Percentiles rank a stretch among this genome's conserved stretches.
These are phyloP conservation scores for Ursus arctos DNA, from an alignment of 2,113 vertebrate species.

Conservation along the genomic window DNA sequence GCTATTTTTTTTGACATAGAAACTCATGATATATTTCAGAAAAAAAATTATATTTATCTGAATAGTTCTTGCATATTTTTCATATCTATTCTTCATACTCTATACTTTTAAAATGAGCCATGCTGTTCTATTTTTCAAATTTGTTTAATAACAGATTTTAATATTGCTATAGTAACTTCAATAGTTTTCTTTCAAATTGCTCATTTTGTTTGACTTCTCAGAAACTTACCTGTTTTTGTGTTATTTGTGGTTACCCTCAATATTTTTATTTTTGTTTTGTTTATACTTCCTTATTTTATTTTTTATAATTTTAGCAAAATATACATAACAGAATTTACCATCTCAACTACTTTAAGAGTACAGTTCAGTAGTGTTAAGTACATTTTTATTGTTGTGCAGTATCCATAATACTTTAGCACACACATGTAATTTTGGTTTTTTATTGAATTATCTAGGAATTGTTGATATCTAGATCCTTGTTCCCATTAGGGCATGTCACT, in stretches of 20 bases:
- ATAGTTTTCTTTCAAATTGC: neutral
- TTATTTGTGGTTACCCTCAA: neutral
- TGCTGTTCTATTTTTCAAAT: too few species aligned
- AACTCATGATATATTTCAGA: too few species aligned
- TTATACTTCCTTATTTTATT: neutral
- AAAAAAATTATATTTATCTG: too few species aligned
- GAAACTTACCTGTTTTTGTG: neutral
- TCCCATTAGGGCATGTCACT: neutral
- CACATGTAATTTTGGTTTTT: neutral
- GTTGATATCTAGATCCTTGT: neutral
- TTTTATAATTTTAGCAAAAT: neutral
- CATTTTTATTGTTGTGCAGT: neutral
- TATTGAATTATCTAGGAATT: neutral
- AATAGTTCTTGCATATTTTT: too few species aligned
- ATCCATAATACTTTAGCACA: neutral
- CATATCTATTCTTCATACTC: too few species aligned
- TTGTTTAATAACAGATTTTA: neutral
- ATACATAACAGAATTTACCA: neutral
- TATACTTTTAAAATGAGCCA: too few species aligned
- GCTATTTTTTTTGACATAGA: too few species aligned
- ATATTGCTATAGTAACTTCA: neutral
- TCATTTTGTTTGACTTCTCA: neutral
- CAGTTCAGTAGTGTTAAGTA: neutral
- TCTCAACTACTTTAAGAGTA: neutral
- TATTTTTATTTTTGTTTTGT: neutral